phyloP scores from a whole-genome alignment of 2,113 vertebrate species.

The Neolamprologus hecqui region DNA sequence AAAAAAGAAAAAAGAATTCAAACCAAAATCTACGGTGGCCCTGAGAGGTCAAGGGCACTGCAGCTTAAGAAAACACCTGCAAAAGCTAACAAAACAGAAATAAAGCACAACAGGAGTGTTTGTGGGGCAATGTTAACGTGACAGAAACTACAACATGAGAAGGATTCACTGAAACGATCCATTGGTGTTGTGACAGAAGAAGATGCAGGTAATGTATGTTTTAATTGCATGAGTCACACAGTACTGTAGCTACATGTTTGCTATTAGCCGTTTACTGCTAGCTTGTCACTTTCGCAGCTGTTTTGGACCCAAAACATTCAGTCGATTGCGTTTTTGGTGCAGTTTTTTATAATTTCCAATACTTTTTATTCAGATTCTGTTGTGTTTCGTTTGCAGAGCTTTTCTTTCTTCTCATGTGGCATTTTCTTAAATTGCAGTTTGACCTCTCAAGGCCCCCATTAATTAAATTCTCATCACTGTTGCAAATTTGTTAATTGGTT shows the following conservation, averaged over 20 bases:
- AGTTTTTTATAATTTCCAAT: not conserved
- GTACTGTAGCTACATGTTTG: not conserved
- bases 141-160: not conserved
- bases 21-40: not conserved
- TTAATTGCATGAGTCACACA: not conserved
- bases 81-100: not conserved
- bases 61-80: not conserved
- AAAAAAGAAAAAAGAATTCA: not conserved
- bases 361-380: not conserved
- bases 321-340: not conserved
- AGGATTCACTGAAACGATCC: not conserved
- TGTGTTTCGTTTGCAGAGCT: not conserved
- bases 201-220: not conserved
- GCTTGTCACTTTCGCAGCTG: not conserved
- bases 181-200: not conserved
- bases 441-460: not conserved
- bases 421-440: not conserved
- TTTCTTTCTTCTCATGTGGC: not conserved
- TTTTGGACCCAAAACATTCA: not conserved
- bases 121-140: accelerated
- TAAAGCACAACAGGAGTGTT: not conserved
- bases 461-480: not conserved
- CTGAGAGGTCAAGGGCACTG: not conserved
- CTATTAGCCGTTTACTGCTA: not conserved
- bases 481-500: not conserved